Conservation (phyloP, 2,113 vertebrate species). For the Isurus oxyrinchus region DNA sequence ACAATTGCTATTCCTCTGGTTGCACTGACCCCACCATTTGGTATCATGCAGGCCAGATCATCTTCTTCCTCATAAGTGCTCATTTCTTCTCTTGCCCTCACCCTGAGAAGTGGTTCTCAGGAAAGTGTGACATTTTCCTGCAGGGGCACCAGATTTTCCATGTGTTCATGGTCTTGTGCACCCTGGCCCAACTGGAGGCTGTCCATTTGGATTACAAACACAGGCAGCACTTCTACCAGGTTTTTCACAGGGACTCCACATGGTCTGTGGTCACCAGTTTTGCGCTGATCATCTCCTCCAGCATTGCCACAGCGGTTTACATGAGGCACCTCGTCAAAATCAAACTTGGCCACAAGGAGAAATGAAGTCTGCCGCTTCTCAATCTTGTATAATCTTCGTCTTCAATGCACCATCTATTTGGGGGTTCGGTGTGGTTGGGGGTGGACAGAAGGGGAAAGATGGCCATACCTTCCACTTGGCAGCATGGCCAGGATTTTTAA, state of each 20-base stretch:
- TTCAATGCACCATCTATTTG: not conserved
- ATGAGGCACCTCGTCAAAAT: conserved; percentile 68
- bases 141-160: conserved; percentile 96
- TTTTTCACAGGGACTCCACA: conserved; percentile 66
- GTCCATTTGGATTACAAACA: conserved; percentile 77
- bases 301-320: conserved; percentile 69
- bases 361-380: conserved; percentile 47
- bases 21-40: conserved; percentile 61
- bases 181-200: conserved; percentile 81
- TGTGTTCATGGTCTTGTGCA: conserved; percentile 79
- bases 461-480: not conserved
- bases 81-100: conserved; percentile 85
- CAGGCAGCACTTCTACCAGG: conserved; percentile 68
- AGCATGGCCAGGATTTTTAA: not conserved
- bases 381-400: not conserved
- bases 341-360: conserved; percentile 65
- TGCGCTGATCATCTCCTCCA: conserved; percentile 72
- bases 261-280: conserved; percentile 75
- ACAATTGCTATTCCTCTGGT: conserved; percentile 49
- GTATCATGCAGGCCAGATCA: conserved; percentile 80
- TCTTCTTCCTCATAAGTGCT: conserved; percentile 80
- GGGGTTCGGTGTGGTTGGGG: not conserved
- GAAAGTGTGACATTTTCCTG: conserved; percentile 79
- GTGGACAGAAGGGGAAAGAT: not conserved
- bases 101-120: conserved; percentile 83